A percentile compares a stretch with the other conserved stretches of the same genome.
These are phyloP conservation scores for Adrianichthys oophorus DNA, from an alignment of 2,797 vertebrate species.

Conservation along the genomic window DNA sequence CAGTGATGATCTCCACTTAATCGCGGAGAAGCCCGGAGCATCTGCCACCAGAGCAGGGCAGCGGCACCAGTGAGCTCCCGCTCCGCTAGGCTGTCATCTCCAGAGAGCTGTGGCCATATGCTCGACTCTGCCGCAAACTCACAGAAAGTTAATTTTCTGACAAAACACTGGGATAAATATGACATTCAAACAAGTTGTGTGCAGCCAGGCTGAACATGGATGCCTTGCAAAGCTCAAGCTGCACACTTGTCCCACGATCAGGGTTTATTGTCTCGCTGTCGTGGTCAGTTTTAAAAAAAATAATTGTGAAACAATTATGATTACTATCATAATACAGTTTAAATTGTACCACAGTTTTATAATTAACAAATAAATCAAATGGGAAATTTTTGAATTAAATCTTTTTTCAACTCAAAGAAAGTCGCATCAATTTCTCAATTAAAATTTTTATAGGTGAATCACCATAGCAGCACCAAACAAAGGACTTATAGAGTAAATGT, in stretches of 20 bases:
- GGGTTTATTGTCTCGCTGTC: slow-evolving; percentile 71
- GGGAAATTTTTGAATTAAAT: no score
- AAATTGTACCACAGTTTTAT: no score
- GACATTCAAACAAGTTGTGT: slow-evolving; percentile 99
- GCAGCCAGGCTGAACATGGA: slow-evolving; percentile 96
- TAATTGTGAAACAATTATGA: slow-evolving; percentile 24
- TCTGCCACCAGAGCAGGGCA: slow-evolving; percentile 96
- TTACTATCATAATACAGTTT: background rate
- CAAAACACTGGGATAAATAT: slow-evolving; percentile 99
- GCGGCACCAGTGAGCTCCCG: slow-evolving; percentile 92
- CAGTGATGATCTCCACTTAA: slow-evolving; percentile 99
- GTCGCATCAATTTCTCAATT: no score
- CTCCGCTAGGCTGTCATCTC: slow-evolving; percentile 99
- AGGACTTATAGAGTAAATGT: slow-evolving; percentile 36
- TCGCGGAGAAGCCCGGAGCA: slow-evolving; percentile 99
- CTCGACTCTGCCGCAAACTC: slow-evolving; percentile 97
- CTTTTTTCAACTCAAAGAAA: no score
- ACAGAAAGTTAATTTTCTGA: slow-evolving; percentile 99
- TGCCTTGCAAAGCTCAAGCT: slow-evolving; percentile 80
- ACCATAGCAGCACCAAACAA: slow-evolving; percentile 66
- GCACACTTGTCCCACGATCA: slow-evolving; percentile 88
- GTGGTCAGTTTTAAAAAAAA: slow-evolving; percentile 58
- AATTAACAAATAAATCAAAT: no score
- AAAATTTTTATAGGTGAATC: slow-evolving; percentile 67
- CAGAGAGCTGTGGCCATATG: slow-evolving; percentile 99